Conservation (phyloP, 2,797 vertebrate genomes). For the Gambelia wislizenii region DNA sequence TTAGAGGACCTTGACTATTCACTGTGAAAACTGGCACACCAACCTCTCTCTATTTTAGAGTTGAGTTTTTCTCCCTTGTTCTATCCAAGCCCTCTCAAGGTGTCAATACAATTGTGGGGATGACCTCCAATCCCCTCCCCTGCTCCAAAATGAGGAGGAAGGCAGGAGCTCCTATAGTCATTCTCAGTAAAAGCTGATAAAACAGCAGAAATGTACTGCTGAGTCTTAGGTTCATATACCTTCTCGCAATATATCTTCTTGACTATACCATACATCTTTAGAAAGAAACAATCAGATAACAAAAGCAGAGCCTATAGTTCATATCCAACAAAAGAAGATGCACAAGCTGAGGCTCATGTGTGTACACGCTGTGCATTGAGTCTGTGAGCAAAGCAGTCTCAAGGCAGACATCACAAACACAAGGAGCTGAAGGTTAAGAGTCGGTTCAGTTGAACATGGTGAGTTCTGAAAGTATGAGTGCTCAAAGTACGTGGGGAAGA, state of each 20-base stretch:
- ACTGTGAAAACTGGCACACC: not conserved
- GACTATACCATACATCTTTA: not conserved
- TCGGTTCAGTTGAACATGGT: not conserved
- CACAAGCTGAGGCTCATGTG: not conserved
- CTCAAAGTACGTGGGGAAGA: too few relatives aligned
- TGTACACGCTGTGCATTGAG: not conserved
- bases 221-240: not conserved
- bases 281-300: not conserved
- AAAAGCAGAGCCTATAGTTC: not conserved
- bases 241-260: too few relatives aligned
- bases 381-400: not conserved
- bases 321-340: not conserved
- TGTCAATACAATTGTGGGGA: too few relatives aligned
- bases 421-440: not conserved
- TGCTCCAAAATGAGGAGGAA: not conserved
- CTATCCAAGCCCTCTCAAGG: too few relatives aligned
- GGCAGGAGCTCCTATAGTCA: not conserved
- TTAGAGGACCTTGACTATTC: too few relatives aligned
- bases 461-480: too few relatives aligned
- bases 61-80: not conserved
- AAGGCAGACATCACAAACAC: not conserved
- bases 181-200: not conserved
- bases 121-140: too few relatives aligned
- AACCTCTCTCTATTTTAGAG: not conserved
- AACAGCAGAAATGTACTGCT: not conserved